Evolutionary conservation across 2,888 invertebrate genomes (phyloP), one percentile per base, ranked within the genome.

Genomic region (Epistrophe grossulariae): DNA sequence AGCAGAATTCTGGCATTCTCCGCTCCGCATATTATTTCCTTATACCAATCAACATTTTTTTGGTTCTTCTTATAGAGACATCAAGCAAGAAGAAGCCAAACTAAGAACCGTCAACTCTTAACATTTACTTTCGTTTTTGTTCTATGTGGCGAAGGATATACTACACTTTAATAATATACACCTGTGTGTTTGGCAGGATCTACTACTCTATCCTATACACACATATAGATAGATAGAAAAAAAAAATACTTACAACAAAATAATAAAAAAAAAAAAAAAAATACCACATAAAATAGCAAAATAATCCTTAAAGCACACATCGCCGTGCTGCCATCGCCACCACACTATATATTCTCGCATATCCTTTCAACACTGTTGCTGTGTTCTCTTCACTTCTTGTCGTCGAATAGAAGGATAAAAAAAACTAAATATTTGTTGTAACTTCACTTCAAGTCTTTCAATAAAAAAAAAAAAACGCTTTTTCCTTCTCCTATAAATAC

Each of bases 281-380:
- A 79, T 10, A 19, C 15, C n/a, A 35, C 50, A 59, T 77, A 17
- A 77, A 84, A 73, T 68, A 80, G 80, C 64, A 72, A 87, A 73
- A 73, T 79, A 71, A 79, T 79, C 71, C 79, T 71, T 76, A 82
- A 24, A 55, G 70, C 70, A 82, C 70, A 85, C 71, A 79, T 74
- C 74, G 79, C 52, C 74, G 83, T 60, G 76, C 79, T 79, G 76
- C 79, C 71, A 76, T 83, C 70, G 71, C 72, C 76, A 76, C 76
- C 71, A 72, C 87, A 72, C 72, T 57, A 82, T 83, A 83, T 62
- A 60, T 87, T 79, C 83, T 82, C 87, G 83, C 79, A 87, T 83
- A 82, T 79, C 83, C 79, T 83, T 87, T 73, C 79, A 72, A 83
- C 87, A 87, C 87, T 87, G 87, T 87, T 87, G 87, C 87, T 87